Base-by-base conservation (phyloP, 2,113 vertebrate species). In the Oryzias curvinotus region DNA sequence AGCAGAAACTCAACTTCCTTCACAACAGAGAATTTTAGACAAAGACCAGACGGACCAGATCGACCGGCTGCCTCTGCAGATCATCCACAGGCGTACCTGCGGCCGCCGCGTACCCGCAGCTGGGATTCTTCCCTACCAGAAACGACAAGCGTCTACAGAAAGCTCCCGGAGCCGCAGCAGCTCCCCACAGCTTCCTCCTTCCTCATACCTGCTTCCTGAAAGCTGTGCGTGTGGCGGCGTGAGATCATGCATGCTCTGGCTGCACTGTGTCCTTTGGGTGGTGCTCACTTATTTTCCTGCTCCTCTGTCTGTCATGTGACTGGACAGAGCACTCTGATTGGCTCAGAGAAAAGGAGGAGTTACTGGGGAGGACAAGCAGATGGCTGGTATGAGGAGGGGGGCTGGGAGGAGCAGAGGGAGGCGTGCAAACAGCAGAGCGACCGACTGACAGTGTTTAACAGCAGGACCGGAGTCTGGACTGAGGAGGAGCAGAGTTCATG, bases 251-350 rank as follows among this genome's bases (percentile, higher is more conserved):
- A 5, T 53, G 52, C 67, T 73, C 57, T 16, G 57, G 52, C 73
- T 79, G 62, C 42, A 52, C 18, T 63, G 75, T 77, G 73, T 66
- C 64, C 53, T 84, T 83, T 77, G 78, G 81, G 71, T 49, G 74
- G 85, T 84, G 73, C 68, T 77, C 63, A 78, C 73, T 36, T 60
- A 68, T 86, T 81, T 92, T 91, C 84, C 89, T 91, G 90, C 85
- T 89, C 76, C 46, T 69, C 65, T 81, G 71, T 66, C 53, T 64
- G 78, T 88, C 91, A 92, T 67, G 76, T 92, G 90, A 90, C 43
- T 18, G 4, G 3, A 52, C 1, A 14, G 17, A 52, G 55, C 45
- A 42, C 57, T 51, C 26, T 65, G 74, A 92, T 88, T 91, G 90
- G 92, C 73, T 46, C 59, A 44, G 46, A 71, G 55, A 63, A 57